These are phyloP conservation scores for Norana najaformis DNA, from an alignment of 2,888 invertebrate species.

Conservation along the genomic window DNA sequence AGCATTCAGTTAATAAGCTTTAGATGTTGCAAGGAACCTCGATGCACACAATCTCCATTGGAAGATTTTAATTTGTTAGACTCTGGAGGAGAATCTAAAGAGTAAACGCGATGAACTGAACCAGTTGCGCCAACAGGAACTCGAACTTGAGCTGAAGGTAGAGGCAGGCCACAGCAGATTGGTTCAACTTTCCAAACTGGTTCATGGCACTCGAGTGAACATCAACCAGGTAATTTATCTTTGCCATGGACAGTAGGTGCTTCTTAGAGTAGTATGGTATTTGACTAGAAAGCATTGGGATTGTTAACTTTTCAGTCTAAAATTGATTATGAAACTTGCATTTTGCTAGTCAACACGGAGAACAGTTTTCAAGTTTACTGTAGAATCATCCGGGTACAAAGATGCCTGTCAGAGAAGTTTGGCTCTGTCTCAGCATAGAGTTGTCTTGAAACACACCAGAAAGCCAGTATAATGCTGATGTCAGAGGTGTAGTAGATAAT, in stretches of 20 bases:
- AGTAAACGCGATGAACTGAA: constrained; percentile 79
- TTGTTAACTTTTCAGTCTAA: not conserved
- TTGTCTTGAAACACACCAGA: too few species aligned
- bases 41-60: not conserved
- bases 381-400: too few species aligned
- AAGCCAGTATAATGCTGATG: too few species aligned
- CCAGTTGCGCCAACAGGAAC: constrained; percentile 78
- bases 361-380: too few species aligned
- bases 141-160: constrained; percentile 75
- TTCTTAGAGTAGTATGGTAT: not conserved
- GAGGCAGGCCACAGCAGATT: constrained; percentile 72
- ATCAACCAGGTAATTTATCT: constrained; percentile 77
- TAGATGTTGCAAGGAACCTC: not conserved
- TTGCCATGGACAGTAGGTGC: not conserved
- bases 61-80: constrained; percentile 33
- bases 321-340: not conserved
- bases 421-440: too few species aligned
- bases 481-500: too few species aligned
- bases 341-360: too few species aligned
- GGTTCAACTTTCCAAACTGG: constrained; percentile 71
- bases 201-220: constrained; percentile 80
- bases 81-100: constrained; percentile 56
- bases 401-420: too few species aligned
- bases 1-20: not conserved
- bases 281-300: not conserved